A percentile compares a stretch with the other conserved stretches of the same genome.
Evolutionary conservation across 1,140 invertebrate species (phyloP).

Genomic region (Hypsibius dujardini): DNA sequence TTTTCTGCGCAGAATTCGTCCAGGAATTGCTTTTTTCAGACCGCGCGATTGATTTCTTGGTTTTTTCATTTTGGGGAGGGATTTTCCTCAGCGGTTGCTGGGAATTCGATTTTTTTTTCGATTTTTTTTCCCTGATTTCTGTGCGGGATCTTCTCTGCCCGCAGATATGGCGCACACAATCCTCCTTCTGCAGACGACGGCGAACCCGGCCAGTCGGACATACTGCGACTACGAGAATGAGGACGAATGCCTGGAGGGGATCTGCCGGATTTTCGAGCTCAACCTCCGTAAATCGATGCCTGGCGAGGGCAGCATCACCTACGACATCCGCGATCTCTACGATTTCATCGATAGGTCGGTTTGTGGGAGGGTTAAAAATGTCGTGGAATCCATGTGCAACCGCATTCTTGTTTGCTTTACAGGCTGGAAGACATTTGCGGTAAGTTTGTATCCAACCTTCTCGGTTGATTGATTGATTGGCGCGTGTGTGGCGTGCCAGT

Average conservation of each 20-base stretch:
- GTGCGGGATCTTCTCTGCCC: background rate
- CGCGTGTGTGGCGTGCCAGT: no score
- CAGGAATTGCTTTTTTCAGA: no score
- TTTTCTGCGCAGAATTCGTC: no score
- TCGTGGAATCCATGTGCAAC: background rate
- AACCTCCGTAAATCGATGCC: background rate
- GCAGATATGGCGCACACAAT: background rate
- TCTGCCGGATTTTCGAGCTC: background rate
- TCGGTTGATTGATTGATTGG: no score
- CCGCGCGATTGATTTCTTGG: no score
- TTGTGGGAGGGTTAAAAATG: background rate
- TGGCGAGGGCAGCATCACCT: background rate
- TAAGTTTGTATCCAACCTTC: no score
- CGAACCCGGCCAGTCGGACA: background rate
- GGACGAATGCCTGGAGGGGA: background rate
- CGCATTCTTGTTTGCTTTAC: background rate
- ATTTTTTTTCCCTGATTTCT: no score
- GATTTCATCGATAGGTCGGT: background rate
- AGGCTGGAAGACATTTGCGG: constrained; percentile 12
- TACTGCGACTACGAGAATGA: background rate
- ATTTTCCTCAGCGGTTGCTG: no score
- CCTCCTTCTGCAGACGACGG: constrained; percentile 4
- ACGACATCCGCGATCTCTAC: background rate
- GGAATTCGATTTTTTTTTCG: no score
- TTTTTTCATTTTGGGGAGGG: no score